Conservation (phyloP, 2,113 vertebrate species). For the Mobula hypostoma region DNA sequence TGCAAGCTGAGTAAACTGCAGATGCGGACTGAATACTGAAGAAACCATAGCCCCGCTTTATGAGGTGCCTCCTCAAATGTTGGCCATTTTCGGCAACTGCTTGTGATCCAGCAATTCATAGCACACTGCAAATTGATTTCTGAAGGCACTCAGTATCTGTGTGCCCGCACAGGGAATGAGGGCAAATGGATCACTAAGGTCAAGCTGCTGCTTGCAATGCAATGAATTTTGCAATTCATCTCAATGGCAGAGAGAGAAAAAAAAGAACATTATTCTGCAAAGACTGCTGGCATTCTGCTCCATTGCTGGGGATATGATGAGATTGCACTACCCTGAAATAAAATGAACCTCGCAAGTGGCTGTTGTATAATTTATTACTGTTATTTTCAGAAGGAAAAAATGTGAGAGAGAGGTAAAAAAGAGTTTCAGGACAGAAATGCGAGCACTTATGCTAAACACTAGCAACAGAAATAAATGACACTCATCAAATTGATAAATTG, state of each 20-base stretch:
- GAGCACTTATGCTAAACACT: neutral
- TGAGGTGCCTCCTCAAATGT: neutral
- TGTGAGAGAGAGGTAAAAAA: neutral
- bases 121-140: neutral
- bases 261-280: neutral
- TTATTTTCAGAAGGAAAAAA: neutral
- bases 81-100: neutral
- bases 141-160: neutral
- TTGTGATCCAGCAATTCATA: neutral
- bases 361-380: neutral
- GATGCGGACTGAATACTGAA: neutral
- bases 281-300: neutral
- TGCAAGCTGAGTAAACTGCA: neutral
- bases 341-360: neutral
- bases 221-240: neutral
- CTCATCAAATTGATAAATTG: neutral
- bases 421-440: neutral
- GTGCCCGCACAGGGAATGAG: neutral
- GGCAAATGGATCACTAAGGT: neutral
- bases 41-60: neutral
- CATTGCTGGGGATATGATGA: neutral
- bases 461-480: neutral
- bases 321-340: neutral
- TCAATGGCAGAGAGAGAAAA: neutral
- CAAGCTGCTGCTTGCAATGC: neutral